These are phyloP conservation scores for Adelphocoris suturalis DNA, from an alignment of 2,888 invertebrate species.

Conservation along the genomic window DNA sequence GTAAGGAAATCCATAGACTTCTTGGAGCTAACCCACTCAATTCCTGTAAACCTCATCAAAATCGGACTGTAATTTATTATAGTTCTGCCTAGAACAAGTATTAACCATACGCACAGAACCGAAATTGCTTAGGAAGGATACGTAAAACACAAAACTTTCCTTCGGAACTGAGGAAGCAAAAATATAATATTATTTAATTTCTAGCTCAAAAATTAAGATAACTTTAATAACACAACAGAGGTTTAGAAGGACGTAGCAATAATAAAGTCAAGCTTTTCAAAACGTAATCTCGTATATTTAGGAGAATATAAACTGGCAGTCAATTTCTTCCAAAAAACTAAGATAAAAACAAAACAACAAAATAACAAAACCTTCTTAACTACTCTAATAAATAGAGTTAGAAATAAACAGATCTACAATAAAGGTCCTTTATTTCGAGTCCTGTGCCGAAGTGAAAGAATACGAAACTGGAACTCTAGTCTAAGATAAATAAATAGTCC, in stretches of 20 bases:
- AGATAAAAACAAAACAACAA: neutral
- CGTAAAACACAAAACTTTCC: too few species aligned
- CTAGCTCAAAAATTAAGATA: too few species aligned
- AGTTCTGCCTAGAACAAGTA: neutral
- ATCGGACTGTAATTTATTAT: neutral
- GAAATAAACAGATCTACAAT: slow-evolving; percentile 4
- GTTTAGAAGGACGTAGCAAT: too few species aligned
- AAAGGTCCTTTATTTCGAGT: neutral
- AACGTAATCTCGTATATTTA: slow-evolving; percentile 15
- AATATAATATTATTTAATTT: too few species aligned
- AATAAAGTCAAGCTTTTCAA: too few species aligned
- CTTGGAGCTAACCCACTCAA: neutral
- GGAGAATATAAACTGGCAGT: slow-evolving; percentile 34
- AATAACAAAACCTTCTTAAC: neutral
- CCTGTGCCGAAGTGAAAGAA: neutral
- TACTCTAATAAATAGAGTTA: neutral
- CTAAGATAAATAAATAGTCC: slow-evolving; percentile 25
- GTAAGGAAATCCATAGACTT: too few species aligned
- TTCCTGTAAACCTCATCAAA: neutral
- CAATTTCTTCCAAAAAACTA: neutral
- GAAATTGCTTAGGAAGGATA: neutral
- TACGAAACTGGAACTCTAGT: neutral
- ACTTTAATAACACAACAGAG: too few species aligned
- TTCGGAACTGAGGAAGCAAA: too few species aligned
- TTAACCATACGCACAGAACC: neutral